phyloP scores from a whole-genome alignment of 1,140 invertebrate genomes.

The Akabosia matsudoensis region DNA sequence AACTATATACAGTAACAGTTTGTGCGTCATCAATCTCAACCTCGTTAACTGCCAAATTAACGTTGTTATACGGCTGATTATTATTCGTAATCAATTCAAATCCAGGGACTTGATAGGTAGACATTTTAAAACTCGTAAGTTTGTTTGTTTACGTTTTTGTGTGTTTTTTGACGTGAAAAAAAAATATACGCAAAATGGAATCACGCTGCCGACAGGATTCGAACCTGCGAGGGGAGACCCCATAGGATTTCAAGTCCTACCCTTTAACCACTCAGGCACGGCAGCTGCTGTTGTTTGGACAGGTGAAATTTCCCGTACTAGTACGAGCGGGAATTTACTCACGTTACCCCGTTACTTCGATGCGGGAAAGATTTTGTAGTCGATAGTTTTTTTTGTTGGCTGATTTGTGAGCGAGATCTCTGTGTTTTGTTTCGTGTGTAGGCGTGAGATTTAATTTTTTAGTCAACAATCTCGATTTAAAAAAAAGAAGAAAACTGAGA shows the following conservation, averaged over 20 bases:
- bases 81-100: too few species aligned
- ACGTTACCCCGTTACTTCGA: neutral
- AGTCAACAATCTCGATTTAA: too few species aligned
- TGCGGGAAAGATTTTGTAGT: neutral
- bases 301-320: neutral
- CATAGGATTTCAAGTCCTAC: conserved; percentile 58
- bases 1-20: neutral
- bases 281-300: too few species aligned
- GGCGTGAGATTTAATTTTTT: too few species aligned
- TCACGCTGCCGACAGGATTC: conserved; percentile 47
- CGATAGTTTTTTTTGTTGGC: too few species aligned
- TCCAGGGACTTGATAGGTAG: too few species aligned
- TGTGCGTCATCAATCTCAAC: neutral
- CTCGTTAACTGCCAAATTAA: neutral
- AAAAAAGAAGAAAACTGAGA: neutral
- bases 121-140: too few species aligned
- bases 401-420: too few species aligned
- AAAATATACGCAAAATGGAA: neutral
- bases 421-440: too few species aligned
- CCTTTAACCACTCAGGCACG: conserved; percentile 58
- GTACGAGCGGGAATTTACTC: neutral
- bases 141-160: too few species aligned
- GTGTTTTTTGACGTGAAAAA: neutral
- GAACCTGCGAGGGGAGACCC: conserved; percentile 57
- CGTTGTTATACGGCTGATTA: conserved; percentile 12